Evolutionary conservation across 2,888 invertebrate genomes (phyloP).

Genomic region (Cacoxenus indagator): DNA sequence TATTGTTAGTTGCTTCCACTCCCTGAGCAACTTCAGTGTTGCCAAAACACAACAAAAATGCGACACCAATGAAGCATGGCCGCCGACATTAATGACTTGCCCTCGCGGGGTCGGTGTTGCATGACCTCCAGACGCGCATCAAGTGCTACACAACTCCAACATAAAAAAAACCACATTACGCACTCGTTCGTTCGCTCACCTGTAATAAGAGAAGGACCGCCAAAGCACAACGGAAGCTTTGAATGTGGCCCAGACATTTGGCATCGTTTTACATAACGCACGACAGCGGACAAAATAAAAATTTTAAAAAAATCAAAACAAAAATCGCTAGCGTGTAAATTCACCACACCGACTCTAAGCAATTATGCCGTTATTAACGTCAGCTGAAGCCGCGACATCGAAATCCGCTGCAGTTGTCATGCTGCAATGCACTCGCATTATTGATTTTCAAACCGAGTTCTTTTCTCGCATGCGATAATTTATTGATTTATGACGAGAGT

Average conservation of each 20-base stretch:
- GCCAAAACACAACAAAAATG: not conserved
- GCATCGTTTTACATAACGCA: not conserved
- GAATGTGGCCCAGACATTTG: not conserved
- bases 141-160: not conserved
- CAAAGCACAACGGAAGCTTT: not conserved
- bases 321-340: no score
- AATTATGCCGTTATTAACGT: not conserved
- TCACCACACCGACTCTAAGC: no score
- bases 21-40: not conserved
- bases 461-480: not conserved
- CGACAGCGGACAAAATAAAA: no score
- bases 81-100: not conserved
- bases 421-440: not conserved
- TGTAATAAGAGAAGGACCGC: conserved; percentile 1
- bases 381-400: not conserved
- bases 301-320: no score
- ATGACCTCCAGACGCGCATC: not conserved
- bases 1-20: not conserved
- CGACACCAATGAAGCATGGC: not conserved
- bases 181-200: not conserved
- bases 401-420: no score
- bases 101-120: not conserved
- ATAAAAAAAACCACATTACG: not conserved
- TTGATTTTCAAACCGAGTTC: not conserved
- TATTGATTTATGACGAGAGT: not conserved